Conservation (phyloP, 2,888 invertebrate genomes). For the Abrostola triplasia region DNA sequence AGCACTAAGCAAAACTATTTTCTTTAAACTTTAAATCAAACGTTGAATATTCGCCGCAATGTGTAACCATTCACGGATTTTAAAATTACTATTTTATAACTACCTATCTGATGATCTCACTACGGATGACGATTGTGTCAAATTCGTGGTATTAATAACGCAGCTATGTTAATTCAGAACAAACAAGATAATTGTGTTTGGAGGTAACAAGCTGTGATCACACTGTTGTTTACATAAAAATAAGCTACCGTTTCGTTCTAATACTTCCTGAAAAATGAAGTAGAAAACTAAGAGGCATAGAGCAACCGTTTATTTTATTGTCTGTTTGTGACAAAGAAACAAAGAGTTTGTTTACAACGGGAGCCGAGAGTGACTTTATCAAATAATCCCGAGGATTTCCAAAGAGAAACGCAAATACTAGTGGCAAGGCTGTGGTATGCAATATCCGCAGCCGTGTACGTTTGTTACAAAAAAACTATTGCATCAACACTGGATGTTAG, state of each 20-base stretch:
- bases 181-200: not conserved
- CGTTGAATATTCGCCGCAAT: too few species aligned
- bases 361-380: slow-evolving; percentile 28
- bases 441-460: slow-evolving; percentile 57
- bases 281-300: slow-evolving; percentile 7
- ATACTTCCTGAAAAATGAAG: not conserved
- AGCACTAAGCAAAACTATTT: too few species aligned
- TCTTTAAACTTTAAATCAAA: too few species aligned
- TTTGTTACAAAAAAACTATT: slow-evolving; percentile 57
- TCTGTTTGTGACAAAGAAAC: slow-evolving; percentile 2
- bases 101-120: too few species aligned
- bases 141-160: slow-evolving; percentile 10
- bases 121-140: slow-evolving; percentile 13
- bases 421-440: slow-evolving; percentile 59
- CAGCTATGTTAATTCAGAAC: slow-evolving; percentile 5
- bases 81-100: too few species aligned
- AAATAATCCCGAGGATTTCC: slow-evolving; percentile 48
- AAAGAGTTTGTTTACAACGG: slow-evolving; percentile 16
- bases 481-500: slow-evolving; percentile 61
- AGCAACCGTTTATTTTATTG: too few species aligned
- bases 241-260: not conserved
- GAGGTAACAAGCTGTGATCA: not conserved
- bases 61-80: too few species aligned
- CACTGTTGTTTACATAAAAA: not conserved
- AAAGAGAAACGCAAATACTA: slow-evolving; percentile 60